Evolutionary conservation across 2,888 invertebrate species (phyloP), one percentile per base, ranked within the genome.

Genomic region (Pecten maximus): DNA sequence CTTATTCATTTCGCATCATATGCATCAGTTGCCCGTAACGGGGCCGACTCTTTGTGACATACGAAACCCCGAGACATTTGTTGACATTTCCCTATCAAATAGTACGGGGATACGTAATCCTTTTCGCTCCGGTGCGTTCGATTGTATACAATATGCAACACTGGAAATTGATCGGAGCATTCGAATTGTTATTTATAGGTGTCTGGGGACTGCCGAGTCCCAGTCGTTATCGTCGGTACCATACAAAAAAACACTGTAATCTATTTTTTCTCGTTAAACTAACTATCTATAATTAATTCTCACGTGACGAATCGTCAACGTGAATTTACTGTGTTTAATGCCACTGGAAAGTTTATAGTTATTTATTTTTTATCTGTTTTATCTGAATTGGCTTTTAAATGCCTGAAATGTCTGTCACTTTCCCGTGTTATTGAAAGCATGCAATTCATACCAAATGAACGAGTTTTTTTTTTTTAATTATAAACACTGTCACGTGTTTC

Each of bases 361-460:
- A 54, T 74, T 74, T 74, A 35, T 74, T 74, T 2, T 28, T 74
- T 74, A 74, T 74, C 74, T 19, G 74, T 74, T 28, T 3, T 74
- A 28, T 74, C 74, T 74, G 74, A 28, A 74, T 74, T 74, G 74
- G 74, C 35, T 74, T 74, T 74, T 74, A 74, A 74, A 60, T 60
- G 60, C 0, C 60, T 60, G n/a, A 28, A n/a, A 74, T 74, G 28
- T 28, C 74, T 74, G 74, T 74, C 74, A 74, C 74, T 74, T 74
- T 28, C 74, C 0, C 35, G 3, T 35, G 35, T 74, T 35, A 28
- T 28, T 12, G 35, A 35, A 35, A 74, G 74, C n/a, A n/a, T n/a
- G n/a, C 60, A 60, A 60, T 60, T 35, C 74, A 35, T 28, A 74
- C 10, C 35, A 74, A 74, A 28, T 74, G 35, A 10, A 3, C 28